phyloP scores from a whole-genome alignment of 2,888 invertebrate genomes.

The Lypha dubia region DNA sequence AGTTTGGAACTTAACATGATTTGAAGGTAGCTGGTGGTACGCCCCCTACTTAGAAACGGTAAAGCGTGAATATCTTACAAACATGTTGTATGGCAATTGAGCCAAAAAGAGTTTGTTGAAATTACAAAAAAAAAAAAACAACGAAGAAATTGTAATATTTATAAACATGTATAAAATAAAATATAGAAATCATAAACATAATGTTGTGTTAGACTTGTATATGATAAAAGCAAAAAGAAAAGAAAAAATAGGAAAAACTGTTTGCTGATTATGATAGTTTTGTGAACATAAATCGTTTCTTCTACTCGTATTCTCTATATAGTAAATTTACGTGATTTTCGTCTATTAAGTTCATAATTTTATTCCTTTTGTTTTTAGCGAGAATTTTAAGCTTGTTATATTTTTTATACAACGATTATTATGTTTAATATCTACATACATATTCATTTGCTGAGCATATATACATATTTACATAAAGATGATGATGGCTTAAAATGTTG shows the following conservation, averaged over 20 bases:
- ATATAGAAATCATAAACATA: conserved; percentile 56
- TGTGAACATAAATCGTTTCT: conserved; percentile 37
- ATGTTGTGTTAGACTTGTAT: conserved; percentile 35
- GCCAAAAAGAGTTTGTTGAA: conserved; percentile 21
- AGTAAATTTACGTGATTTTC: conserved; percentile 66
- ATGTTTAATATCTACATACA: conserved; percentile 2
- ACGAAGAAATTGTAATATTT: conserved; percentile 29
- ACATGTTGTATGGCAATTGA: conserved; percentile 50
- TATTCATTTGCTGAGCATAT: conserved; percentile 30
- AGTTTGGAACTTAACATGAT: conserved; percentile 42
- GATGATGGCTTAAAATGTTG: conserved; percentile 61
- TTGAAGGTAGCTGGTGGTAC: conserved; percentile 48
- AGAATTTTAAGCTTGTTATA: conserved; percentile 65
- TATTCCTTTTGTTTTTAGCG: conserved; percentile 64
- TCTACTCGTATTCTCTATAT: conserved; percentile 27
- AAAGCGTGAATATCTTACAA: conserved; percentile 51
- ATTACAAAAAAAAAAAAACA: conserved; percentile 19
- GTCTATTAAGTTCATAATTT: conserved; percentile 64
- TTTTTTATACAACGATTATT: not conserved
- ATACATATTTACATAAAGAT: too few relatives aligned
- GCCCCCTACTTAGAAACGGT: conserved; percentile 65
- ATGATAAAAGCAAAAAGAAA: too few relatives aligned
- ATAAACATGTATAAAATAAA: conserved; percentile 37
- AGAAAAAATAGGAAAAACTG: too few relatives aligned
- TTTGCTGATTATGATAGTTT: conserved; percentile 65